phyloP scores from a whole-genome alignment of 30 jellyfish, hydroid and myxozoan genomes.

The Turritopsis dohrnii region DNA sequence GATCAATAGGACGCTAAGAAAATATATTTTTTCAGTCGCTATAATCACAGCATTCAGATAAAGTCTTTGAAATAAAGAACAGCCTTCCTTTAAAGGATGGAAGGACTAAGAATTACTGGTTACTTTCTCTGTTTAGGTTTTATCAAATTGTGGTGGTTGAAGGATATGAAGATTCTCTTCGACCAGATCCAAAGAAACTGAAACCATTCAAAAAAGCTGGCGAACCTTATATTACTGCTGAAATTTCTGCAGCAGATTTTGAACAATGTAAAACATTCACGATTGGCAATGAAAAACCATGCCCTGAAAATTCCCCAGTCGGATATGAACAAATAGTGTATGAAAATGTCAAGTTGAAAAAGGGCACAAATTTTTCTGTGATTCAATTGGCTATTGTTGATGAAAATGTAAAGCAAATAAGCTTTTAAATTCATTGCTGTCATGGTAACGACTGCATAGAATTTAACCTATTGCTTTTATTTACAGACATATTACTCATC shows the following conservation, averaged over 20 bases:
- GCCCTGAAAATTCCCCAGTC: constrained; percentile 9
- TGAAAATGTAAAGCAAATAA: constrained; percentile 15
- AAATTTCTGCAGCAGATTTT: constrained; percentile 33
- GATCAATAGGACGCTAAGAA: not conserved
- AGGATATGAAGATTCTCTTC: not conserved
- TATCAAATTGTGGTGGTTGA: constrained; percentile 55
- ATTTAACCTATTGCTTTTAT: not conserved
- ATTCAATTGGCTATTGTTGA: constrained; percentile 50
- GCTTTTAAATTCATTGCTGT: not conserved
- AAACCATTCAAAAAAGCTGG: constrained; percentile 35
- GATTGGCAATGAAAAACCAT: constrained; percentile 72
- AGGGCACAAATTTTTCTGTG: constrained; percentile 40
- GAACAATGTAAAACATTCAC: constrained; percentile 1
- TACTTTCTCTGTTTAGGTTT: constrained; percentile 31
- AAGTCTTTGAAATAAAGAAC: not conserved
- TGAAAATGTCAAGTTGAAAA: constrained; percentile 45
- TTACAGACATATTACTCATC: constrained; percentile 34
- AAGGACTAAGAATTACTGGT: not conserved
- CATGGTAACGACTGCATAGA: not conserved
- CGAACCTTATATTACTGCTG: constrained; percentile 64
- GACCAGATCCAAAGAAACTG: constrained; percentile 17
- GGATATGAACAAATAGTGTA: constrained; percentile 24
- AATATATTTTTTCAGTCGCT: too few relatives aligned
- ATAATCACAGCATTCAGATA: too few relatives aligned
- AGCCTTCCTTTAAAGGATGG: not conserved